phyloP scores from a whole-genome alignment of 2,888 invertebrate species.

The Leucophenga maculata region DNA sequence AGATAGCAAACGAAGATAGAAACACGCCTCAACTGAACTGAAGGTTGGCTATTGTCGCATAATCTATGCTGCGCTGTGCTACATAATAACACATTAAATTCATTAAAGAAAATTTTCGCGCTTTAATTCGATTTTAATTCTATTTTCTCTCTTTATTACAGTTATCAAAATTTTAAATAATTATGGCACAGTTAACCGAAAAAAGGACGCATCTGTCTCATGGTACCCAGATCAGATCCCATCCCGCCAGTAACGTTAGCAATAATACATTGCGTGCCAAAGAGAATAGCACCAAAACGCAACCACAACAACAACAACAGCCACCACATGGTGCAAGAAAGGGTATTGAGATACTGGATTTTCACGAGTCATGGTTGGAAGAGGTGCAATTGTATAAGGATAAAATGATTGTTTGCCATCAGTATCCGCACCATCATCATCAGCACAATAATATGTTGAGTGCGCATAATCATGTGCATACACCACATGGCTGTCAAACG shows the following conservation, averaged over 20 bases:
- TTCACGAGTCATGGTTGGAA: slow-evolving; percentile 71
- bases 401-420: slow-evolving; percentile 62
- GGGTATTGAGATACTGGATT: slow-evolving; percentile 69
- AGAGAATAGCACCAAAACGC: slow-evolving; percentile 56
- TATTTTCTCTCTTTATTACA: slow-evolving; percentile 31
- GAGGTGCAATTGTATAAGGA: slow-evolving; percentile 70
- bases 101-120: slow-evolving; percentile 16
- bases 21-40: background rate
- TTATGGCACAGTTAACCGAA: slow-evolving; percentile 71
- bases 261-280: slow-evolving; percentile 49
- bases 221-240: slow-evolving; percentile 19
- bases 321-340: slow-evolving; percentile 39
- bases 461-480: slow-evolving; percentile 58
- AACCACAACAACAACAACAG: slow-evolving; percentile 17
- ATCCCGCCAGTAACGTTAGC: slow-evolving; percentile 29
- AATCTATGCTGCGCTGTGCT: slow-evolving; percentile 18
- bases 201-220: slow-evolving; percentile 59
- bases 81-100: slow-evolving; percentile 1
- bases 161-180: slow-evolving; percentile 63
- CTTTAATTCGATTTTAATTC: background rate
- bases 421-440: slow-evolving; percentile 56
- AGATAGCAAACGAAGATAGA: slow-evolving; percentile 28
- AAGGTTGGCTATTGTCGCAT: slow-evolving; percentile 22
- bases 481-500: slow-evolving; percentile 45
- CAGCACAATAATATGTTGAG: slow-evolving; percentile 40